Evolutionary conservation across 2,888 invertebrate genomes (phyloP), one percentile per base, ranked within the genome.

Genomic region (Patella depressa): DNA sequence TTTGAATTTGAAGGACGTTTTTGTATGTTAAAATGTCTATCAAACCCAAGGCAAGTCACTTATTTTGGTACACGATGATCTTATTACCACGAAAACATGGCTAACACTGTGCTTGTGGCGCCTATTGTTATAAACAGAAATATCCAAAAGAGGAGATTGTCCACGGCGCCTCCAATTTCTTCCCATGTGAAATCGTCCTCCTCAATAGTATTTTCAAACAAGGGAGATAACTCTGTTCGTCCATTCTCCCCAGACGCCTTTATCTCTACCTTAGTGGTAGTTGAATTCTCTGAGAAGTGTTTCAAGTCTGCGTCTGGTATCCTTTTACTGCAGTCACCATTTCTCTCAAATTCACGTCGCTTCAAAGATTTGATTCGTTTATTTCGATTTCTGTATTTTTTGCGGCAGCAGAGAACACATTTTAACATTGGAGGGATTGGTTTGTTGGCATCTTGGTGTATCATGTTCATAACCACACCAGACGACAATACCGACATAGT

Each of bases 401-500:
- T 53, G 12, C 80, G 72, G 69, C 78, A 80, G 69, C 80, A 81
- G 69, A 83, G 77, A 17, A 83, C 74, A 74, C 83, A 81, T 45
- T 59, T 76, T 54, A 83, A 78, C 72, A 77, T 81, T 24, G 12
- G 74, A 55, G 83, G 83, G 17, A 83, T 79, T 9, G 83, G 83
- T 17, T 80, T 77, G 72, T 80, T 80, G 15, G 76, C 70, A 71
- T 84, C 84, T 72, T 83, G 80, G 71, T 86, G 85, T 71, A 85
- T 82, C 79, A 84, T 82, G 72, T 85, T 84, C 79, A 86, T 81
- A 34, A 86, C 86, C 55, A 85, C 77, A 12, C 85, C 86, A 3
- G 86, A 85, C 2, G 85, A 84, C 71, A 85, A 81, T 53, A 86
- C 86, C 5, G 86, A 86, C 73, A 86, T 77, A 19, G 85, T 85